These are phyloP conservation scores for Ciconia maguari DNA, from an alignment of 2,113 vertebrate species.

Conservation along the genomic window DNA sequence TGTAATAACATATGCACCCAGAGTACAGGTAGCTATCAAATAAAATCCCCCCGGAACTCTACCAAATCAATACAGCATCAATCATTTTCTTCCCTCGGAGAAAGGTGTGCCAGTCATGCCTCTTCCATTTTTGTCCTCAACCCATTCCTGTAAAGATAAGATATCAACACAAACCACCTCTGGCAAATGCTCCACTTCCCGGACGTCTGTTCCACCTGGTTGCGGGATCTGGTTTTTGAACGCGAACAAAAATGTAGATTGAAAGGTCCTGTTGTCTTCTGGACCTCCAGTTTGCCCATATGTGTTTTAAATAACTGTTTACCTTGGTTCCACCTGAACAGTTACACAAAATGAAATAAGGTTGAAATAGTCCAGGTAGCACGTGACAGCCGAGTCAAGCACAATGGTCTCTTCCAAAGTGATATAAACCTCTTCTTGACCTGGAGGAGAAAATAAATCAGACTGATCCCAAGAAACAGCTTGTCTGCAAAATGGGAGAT, in stretches of 20 bases:
- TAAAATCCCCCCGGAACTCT: background rate
- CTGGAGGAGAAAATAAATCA: conserved; percentile 18
- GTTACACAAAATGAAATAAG: conserved; percentile 63
- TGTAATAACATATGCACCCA: background rate
- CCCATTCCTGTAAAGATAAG: background rate
- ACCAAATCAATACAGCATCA: background rate
- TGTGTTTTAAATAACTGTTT: conserved; percentile 15
- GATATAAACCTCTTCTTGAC: background rate
- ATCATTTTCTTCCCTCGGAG: background rate
- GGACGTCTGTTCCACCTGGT: background rate
- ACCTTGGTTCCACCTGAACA: conserved; percentile 59
- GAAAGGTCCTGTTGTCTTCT: conserved; percentile 36
- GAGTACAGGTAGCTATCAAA: background rate
- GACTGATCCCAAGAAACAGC: conserved; percentile 22
- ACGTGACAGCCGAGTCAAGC: conserved; percentile 38
- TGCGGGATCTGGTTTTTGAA: conserved; percentile 42
- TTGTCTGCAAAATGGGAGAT: background rate
- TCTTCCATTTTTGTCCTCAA: background rate
- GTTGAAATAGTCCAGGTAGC: conserved; percentile 54
- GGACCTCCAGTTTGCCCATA: background rate
- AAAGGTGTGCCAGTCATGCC: background rate
- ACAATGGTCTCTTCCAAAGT: conserved; percentile 21
- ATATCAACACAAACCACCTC: background rate
- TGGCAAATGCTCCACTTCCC: background rate
- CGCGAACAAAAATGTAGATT: conserved; percentile 27